These are phyloP conservation scores for Amblyjoppa proteus DNA, from an alignment of 2,888 invertebrate species.

Conservation along the genomic window DNA sequence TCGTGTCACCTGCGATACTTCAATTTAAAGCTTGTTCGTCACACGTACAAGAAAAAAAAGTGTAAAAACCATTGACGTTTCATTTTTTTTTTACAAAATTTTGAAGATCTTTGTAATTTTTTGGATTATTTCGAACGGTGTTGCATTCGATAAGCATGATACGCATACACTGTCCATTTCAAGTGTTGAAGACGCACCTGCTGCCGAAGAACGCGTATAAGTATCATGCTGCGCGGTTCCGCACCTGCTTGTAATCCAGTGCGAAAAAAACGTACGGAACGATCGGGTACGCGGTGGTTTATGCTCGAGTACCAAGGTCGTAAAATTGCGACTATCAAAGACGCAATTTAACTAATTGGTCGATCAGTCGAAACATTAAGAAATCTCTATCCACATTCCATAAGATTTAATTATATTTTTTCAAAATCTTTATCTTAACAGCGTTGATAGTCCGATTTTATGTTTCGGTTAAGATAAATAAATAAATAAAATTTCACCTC, in stretches of 20 bases:
- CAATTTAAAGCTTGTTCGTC: not conserved
- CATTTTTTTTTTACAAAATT: not conserved
- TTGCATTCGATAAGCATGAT: not conserved
- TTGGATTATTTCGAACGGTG: not conserved
- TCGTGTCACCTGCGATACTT: not conserved
- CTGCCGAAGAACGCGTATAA: not conserved
- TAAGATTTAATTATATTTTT: not conserved
- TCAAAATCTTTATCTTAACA: no score
- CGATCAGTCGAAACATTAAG: not conserved
- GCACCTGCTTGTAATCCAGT: conserved; percentile 6
- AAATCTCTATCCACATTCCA: not conserved
- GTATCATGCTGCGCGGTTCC: not conserved
- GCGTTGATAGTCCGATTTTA: no score
- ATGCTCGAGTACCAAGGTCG: not conserved
- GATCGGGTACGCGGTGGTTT: not conserved
- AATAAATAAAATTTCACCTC: no score
- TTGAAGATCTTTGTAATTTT: not conserved
- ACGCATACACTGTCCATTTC: not conserved
- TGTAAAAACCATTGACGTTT: not conserved
- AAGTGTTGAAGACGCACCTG: not conserved
- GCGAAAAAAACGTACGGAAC: not conserved
- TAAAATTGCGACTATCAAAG: not conserved
- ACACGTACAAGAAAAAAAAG: not conserved
- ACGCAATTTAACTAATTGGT: not conserved
- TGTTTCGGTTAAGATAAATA: no score